Evolutionary conservation across 2,113 vertebrate genomes (phyloP), one percentile per base, ranked within the genome.

Genomic region (Microcebus murinus): DNA sequence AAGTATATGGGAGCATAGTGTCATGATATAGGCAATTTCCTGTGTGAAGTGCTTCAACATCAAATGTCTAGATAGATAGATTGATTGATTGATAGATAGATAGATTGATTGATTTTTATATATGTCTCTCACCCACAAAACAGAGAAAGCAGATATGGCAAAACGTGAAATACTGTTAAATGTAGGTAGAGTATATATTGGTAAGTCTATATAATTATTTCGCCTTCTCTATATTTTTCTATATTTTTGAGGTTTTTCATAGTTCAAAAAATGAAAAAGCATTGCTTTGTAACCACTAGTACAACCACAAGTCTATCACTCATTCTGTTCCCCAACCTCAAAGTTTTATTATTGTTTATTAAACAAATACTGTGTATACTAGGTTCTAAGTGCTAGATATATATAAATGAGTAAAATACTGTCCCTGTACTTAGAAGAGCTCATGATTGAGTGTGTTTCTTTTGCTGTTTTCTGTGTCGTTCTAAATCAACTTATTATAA

Each of bases 381-480:
- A 87, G 27, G 5, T 83, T 50, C 59, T 25, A 79, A 87, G 29
- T 71, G n/a, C 59, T 96, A 14, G 1, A 80, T 15, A 91, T 80
- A 55, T 6, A 27, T 76, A 48, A 79, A 70, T 74, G 61, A 82
- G 11, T 55, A 94, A 48, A 17, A 85, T 79, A 42, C 10, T 87
- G 6, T 79, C n/a, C 31, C 7, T 76, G 7, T 55, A 18, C 42
- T 85, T 93, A n/a, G 87, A 36, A 36, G 21, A 93, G 14, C 34
- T 76, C n/a, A 34, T 80, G 82, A 84, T 94, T 68, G 87, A 36
- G 8, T 81, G 36, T 48, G 6, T 45, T 85, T 84, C 77, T 91
- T 96, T 63, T 87, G 20, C 48, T 65, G 13, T 68, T 96, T 93
- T 93, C 90, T 61, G 20, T 87, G 70, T 68, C n/a, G 12, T 57